A percentile compares a stretch with the other conserved stretches of the same genome.
These are phyloP conservation scores for Lasioglossum albipes DNA, from an alignment of 1,140 invertebrate genomes.

Conservation along the genomic window DNA sequence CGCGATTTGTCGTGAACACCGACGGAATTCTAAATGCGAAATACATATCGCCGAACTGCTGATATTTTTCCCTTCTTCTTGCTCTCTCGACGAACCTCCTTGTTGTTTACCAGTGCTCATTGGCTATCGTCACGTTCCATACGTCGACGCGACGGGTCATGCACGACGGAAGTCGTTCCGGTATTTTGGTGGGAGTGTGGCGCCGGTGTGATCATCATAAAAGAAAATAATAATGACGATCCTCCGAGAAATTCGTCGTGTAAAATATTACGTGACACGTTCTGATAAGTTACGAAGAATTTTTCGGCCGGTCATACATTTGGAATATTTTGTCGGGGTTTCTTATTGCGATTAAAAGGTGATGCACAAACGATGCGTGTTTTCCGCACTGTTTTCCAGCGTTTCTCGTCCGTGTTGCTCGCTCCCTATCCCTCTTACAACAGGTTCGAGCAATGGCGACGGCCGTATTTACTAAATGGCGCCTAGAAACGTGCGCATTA, in stretches of 20 bases:
- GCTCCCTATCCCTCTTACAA: background rate
- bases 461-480: background rate
- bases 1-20: slow-evolving; percentile 14
- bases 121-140: slow-evolving; percentile 19
- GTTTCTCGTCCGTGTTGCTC: background rate
- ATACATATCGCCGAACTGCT: background rate
- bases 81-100: background rate
- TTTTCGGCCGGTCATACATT: background rate
- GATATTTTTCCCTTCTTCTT: background rate
- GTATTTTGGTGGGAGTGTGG: too few relatives aligned
- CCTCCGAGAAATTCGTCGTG: too few relatives aligned
- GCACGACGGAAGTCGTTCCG: background rate
- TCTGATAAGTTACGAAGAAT: too few relatives aligned
- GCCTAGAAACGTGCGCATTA: slow-evolving; percentile 13
- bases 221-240: too few relatives aligned
- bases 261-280: too few relatives aligned
- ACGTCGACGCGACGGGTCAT: background rate
- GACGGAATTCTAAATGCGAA: slow-evolving; percentile 56
- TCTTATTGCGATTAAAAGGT: background rate
- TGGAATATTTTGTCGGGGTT: too few relatives aligned
- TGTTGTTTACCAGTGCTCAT: background rate
- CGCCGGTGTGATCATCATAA: too few relatives aligned
- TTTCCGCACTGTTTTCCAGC: background rate
- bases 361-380: background rate
- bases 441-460: background rate